Base-by-base conservation (phyloP, 2,888 invertebrate species). In the Lithophane semibrunnea region DNA sequence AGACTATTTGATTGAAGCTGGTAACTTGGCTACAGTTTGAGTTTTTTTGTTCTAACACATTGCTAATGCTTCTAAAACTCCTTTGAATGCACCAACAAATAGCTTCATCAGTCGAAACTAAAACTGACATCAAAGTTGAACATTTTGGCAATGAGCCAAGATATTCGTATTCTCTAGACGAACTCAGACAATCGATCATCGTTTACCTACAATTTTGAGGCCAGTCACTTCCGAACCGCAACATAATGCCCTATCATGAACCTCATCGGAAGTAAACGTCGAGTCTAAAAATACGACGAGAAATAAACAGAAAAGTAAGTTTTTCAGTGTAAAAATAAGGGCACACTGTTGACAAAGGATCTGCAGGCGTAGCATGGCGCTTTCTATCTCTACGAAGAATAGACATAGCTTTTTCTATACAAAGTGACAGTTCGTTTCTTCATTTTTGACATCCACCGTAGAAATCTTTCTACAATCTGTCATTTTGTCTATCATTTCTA, bases 201-300 rank as follows among this genome's bases (percentile, higher is more conserved):
- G 73, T 78, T 80, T 73, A 75, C 79, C 72, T 76, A 73, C 73
- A 67, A 78, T 69, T 82, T 82, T 83, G 80, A 78, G 80, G 83
- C 69, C 82, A 80, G 79, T 87, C 86, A 79, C 75, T 88, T 86
- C 65, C 72, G 73, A 80, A 64, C 63, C 44, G 67, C 69, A 67
- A 66, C 77, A 81, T 84, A 78, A 83, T 83, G 82, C 69, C 82
- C 75, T 77, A 86, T 87, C 83, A 86, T 78, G 83, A 78, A 78
- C 80, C 73, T 69, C 86, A 80, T 85, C 86, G 88, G 78, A 87
- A 86, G 80, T 87, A 77, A 86, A 76, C 18, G 75, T 69, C 65
- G 58, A 81, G 85, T 71, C 85, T 85, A 82, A 82, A 83, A 83
- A 83, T 83, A 77, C 67, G 65, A 44, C 70, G n/a, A 71, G 64